Percentiles rank a stretch among this genome's conserved stretches.
Evolutionary conservation across 2,113 vertebrate genomes (phyloP).

Genomic region (Daubentonia madagascariensis): DNA sequence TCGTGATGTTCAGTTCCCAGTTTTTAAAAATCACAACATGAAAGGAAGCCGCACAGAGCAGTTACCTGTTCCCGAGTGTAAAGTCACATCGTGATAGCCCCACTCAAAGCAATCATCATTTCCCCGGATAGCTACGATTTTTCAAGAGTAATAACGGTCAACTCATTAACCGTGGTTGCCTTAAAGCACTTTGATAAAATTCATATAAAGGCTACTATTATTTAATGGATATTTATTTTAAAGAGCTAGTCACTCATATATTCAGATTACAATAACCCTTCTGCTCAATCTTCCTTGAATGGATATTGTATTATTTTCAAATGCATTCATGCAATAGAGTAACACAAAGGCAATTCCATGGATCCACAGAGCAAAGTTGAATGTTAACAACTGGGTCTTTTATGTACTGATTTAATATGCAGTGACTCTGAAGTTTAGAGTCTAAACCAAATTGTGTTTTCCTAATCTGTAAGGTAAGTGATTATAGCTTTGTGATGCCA

Average conservation of each 20-base stretch:
- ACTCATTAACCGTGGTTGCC: conserved; percentile 25
- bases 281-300: conserved; percentile 10
- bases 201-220: conserved; percentile 23
- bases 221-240: conserved; percentile 62
- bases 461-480: not conserved
- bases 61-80: not conserved
- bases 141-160: conserved; percentile 8
- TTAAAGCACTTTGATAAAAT: conserved; percentile 25
- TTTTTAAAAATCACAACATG: not conserved
- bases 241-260: conserved; percentile 5
- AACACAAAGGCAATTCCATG: not conserved
- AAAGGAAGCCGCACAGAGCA: not conserved
- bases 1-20: not conserved
- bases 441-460: not conserved
- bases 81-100: not conserved
- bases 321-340: not conserved
- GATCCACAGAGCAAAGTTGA: not conserved
- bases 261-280: conserved; percentile 22
- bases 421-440: not conserved
- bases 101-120: not conserved
- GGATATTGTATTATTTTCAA: conserved; percentile 41
- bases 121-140: not conserved
- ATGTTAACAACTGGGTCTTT: not conserved
- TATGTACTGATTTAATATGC: not conserved
- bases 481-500: not conserved